Evolutionary conservation across 2,113 vertebrate species (phyloP).

Genomic region (Oxygymnocypris stewartii): DNA sequence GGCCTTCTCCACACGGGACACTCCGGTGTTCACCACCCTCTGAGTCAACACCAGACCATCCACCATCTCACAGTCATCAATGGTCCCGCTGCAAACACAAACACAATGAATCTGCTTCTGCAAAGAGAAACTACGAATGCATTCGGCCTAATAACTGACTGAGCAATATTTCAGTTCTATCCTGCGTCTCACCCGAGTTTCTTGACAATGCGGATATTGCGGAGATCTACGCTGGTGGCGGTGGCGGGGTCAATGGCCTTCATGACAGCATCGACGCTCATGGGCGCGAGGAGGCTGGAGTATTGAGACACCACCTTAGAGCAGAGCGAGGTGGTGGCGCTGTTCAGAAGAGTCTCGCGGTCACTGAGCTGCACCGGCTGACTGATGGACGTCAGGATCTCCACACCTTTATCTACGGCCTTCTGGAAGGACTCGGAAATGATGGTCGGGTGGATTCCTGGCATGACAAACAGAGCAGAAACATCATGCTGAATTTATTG

Average conservation of each 20-base stretch:
- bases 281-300: constrained; percentile 97
- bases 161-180: background rate
- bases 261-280: constrained; percentile 98
- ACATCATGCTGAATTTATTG: background rate
- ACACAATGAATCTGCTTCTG: background rate
- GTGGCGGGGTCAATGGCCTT: constrained; percentile 93
- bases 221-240: constrained; percentile 89
- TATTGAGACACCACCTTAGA: constrained; percentile 99
- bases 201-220: constrained; percentile 93
- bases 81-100: constrained; percentile 83
- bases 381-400: constrained; percentile 87
- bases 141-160: background rate
- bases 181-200: constrained; percentile 86
- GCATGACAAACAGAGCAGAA: background rate
- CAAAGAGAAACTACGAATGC: background rate
- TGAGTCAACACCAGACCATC: constrained; percentile 97
- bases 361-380: constrained; percentile 90
- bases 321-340: constrained; percentile 91
- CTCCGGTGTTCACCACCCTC: constrained; percentile 83
- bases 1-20: constrained; percentile 93
- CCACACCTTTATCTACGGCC: constrained; percentile 88
- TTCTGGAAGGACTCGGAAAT: constrained; percentile 99
- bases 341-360: constrained; percentile 93
- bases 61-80: constrained; percentile 96
- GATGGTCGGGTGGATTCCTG: constrained; percentile 97